phyloP scores from a whole-genome alignment of 2,797 vertebrate species.

The Artibeus lituratus region DNA sequence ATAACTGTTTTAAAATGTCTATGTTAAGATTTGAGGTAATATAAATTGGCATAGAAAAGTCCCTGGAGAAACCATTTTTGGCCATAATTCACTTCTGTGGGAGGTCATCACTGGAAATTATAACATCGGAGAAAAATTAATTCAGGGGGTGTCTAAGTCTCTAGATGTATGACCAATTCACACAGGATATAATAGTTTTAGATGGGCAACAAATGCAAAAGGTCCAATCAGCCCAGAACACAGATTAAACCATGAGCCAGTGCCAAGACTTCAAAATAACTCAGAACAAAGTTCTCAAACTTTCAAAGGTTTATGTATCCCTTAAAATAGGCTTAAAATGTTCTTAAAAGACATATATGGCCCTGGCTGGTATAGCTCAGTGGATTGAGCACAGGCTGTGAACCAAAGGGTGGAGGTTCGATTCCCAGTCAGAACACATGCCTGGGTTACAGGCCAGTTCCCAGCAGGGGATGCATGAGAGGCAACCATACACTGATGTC shows the following conservation, averaged over 20 bases:
- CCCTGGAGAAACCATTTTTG: background rate
- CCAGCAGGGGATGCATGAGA: too few species aligned
- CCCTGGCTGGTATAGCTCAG: too few species aligned
- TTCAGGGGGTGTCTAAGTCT: background rate
- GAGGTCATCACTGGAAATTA: background rate
- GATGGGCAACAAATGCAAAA: background rate
- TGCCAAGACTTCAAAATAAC: background rate
- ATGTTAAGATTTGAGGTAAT: background rate
- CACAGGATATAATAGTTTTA: background rate
- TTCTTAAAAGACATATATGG: background rate
- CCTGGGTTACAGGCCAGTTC: too few species aligned
- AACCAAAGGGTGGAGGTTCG: too few species aligned
- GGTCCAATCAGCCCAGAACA: background rate
- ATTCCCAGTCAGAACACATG: too few species aligned
- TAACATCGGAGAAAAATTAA: constrained; percentile 8
- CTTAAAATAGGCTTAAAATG: background rate
- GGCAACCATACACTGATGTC: too few species aligned
- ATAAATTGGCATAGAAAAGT: background rate
- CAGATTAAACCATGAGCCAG: background rate
- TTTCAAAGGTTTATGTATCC: background rate
- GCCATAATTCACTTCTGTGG: background rate
- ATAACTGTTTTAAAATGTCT: background rate
- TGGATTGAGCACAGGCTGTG: too few species aligned
- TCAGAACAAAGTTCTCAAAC: background rate
- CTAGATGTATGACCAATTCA: background rate